Conservation (phyloP, 2,797 vertebrate genomes). For the Hephaestus fuliginosus region DNA sequence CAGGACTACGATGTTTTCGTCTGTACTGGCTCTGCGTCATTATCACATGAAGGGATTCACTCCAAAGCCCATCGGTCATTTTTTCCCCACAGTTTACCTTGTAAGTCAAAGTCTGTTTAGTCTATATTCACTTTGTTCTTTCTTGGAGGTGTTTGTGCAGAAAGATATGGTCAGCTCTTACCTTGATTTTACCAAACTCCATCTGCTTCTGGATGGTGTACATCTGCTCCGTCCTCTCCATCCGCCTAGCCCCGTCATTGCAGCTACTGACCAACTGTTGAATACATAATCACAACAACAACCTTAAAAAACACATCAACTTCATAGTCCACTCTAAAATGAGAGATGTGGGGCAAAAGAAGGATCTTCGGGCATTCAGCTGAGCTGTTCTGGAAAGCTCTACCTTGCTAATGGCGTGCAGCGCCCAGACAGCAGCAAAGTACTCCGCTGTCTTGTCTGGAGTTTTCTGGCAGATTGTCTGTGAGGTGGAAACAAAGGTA, state of each 20-base stretch:
- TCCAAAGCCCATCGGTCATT: background rate
- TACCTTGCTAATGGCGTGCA: slow-evolving; percentile 97
- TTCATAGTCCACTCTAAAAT: background rate
- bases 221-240: slow-evolving; percentile 98
- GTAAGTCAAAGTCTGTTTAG: background rate
- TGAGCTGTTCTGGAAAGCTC: background rate
- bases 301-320: background rate
- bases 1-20: background rate
- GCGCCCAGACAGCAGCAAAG: slow-evolving; percentile 87
- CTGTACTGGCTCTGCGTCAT: background rate
- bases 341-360: background rate
- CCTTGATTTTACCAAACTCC: slow-evolving; percentile 97
- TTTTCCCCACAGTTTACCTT: background rate
- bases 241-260: slow-evolving; percentile 93
- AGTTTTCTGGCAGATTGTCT: slow-evolving; percentile 97
- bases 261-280: slow-evolving; percentile 92
- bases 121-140: background rate
- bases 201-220: slow-evolving; percentile 96
- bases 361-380: background rate
- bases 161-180: slow-evolving; percentile 51
- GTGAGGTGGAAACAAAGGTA: slow-evolving; percentile 35
- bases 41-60: background rate
- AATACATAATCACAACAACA: background rate
- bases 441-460: slow-evolving; percentile 78
- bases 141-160: background rate